A percentile compares a stretch with the other conserved stretches of the same genome.
Evolutionary conservation across 2,797 vertebrate genomes (phyloP).

Genomic region (Hafferia zeledoni): DNA sequence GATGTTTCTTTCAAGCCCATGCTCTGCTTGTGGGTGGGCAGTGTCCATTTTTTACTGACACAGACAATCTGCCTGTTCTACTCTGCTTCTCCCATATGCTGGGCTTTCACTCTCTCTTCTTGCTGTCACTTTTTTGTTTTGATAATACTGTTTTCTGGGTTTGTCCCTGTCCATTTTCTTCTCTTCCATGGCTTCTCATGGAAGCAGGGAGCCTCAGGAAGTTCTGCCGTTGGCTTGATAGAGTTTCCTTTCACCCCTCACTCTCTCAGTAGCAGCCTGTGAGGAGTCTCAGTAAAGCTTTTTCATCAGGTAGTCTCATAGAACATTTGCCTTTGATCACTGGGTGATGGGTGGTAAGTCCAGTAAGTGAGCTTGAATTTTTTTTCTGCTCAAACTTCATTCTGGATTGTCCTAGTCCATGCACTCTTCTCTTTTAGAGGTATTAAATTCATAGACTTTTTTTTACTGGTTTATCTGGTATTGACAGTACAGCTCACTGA

Average conservation of each 20-base stretch:
- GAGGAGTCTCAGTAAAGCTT: background rate
- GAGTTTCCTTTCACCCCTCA: background rate
- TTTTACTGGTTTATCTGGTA: background rate
- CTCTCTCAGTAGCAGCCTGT: background rate
- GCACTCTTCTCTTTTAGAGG: background rate
- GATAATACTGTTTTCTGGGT: background rate
- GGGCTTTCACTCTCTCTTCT: background rate
- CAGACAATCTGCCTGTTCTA: background rate
- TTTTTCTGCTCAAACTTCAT: background rate
- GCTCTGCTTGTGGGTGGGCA: background rate
- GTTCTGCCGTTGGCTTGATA: background rate
- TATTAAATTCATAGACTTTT: background rate
- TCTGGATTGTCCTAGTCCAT: background rate
- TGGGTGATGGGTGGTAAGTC: background rate
- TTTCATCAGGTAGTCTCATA: background rate
- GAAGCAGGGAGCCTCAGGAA: background rate
- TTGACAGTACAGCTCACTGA: background rate
- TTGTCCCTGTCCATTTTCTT: background rate
- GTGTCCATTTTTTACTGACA: background rate
- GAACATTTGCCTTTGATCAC: background rate
- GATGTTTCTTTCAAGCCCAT: background rate
- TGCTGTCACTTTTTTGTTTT: background rate
- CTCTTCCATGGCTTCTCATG: background rate
- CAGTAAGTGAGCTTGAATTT: background rate
- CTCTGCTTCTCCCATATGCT: background rate